Conservation (phyloP, 2,797 vertebrate genomes). For the Varecia variegata region DNA sequence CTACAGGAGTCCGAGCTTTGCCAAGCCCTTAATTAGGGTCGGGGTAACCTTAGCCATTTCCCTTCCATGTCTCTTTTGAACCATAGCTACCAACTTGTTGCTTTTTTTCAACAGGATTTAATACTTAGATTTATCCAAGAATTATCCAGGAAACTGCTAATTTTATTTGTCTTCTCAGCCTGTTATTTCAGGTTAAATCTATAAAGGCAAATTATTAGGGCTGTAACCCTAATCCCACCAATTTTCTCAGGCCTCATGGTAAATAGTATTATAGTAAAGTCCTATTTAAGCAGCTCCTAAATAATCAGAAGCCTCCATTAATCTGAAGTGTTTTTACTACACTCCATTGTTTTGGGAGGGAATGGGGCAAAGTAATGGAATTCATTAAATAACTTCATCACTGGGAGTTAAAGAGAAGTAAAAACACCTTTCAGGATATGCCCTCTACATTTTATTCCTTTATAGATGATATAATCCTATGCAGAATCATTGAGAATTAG, state of each 20-base stretch:
- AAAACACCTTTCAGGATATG: not conserved
- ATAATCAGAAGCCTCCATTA: constrained; percentile 9
- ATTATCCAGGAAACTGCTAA: constrained; percentile 69
- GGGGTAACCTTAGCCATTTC: not conserved
- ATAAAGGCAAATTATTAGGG: constrained; percentile 72
- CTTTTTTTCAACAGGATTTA: constrained; percentile 27
- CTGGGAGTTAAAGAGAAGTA: not conserved
- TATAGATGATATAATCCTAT: no score
- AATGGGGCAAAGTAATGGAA: not conserved
- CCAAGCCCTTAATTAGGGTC: not conserved
- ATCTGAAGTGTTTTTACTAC: not conserved
- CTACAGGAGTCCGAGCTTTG: not conserved
- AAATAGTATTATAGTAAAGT: constrained; percentile 14
- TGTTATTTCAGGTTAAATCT: constrained; percentile 75
- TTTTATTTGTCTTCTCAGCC: constrained; percentile 70
- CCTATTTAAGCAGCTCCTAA: constrained; percentile 36
- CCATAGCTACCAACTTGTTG: not conserved
- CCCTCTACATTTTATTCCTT: not conserved
- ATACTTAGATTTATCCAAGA: constrained; percentile 44
- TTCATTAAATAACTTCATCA: not conserved
- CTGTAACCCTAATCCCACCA: constrained; percentile 67
- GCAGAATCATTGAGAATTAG: not conserved
- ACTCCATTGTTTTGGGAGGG: not conserved
- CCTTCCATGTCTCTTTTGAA: not conserved
- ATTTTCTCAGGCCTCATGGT: constrained; percentile 60